Base-by-base conservation (phyloP, 1,140 invertebrate genomes). In the Penaeus chinensis region DNA sequence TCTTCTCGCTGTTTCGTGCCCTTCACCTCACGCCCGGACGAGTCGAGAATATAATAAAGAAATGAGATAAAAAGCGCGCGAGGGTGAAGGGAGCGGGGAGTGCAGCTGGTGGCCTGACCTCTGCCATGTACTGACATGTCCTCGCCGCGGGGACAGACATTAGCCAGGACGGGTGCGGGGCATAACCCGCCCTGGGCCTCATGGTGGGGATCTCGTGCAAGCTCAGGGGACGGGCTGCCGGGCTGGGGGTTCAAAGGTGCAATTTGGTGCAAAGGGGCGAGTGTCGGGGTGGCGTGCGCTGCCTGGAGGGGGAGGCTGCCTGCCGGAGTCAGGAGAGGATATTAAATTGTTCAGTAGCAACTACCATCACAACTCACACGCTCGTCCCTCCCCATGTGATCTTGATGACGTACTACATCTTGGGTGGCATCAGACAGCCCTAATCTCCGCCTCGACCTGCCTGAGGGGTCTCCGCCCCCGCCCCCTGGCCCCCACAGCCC, bases 91-190 rank as follows among this genome's bases (percentile, higher is more conserved):
- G 37, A 24, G 24, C 16, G 86, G 54, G 19, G n/a, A 62, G 63
- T 76, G 85, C 78, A 69, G 80, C 54, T 63, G 80, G 69, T 82
- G 80, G 42, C 80, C 62, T 87, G 86, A 87, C 86, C 86, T 83
- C 80, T 87, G 86, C 86, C 86, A 87, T 87, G 80, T 63, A 42
- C 86, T 83, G 80, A 77, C 86, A 87, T 87, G 86, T 87, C 81
- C 86, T 77, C 80, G 80, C 80, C 81, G 65, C 69, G 81, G 86
- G 79, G 86, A 87, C 81, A 82, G 80, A 82, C 80, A 82, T 87
- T 82, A 83, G 22, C 81, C 76, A 71, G 86, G 86, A 82, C 27
- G 42, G 71, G 42, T 74, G 80, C 82, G 86, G 81, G 80, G 86
- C 42, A 71, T 69, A 83, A 63, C 80, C 60, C 65, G 86, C 71